Conservation (phyloP, 2,113 vertebrate species). For the Cynopterus brachyotis region DNA sequence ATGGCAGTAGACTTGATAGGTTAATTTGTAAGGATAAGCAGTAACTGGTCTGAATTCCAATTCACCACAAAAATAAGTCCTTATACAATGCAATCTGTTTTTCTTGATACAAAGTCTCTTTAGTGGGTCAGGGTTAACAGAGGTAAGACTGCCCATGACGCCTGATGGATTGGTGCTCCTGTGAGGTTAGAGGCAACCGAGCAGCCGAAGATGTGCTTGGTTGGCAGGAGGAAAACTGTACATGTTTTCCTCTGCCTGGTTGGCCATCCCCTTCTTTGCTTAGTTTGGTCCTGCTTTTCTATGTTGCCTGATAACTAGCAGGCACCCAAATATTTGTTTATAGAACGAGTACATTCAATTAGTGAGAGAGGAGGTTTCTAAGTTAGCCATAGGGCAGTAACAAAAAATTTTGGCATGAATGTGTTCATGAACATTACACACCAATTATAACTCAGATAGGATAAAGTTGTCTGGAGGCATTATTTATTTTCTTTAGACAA, state of each 20-base stretch:
- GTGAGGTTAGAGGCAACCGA: background rate
- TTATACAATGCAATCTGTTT: background rate
- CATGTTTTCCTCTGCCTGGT: background rate
- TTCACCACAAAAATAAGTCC: background rate
- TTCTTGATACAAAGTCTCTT: background rate
- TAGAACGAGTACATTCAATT: background rate
- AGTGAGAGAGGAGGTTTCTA: background rate
- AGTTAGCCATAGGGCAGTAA: background rate
- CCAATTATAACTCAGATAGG: background rate
- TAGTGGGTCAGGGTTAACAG: background rate
- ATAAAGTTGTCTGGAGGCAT: background rate
- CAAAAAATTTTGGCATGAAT: background rate
- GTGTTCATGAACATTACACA: background rate
- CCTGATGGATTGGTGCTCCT: background rate
- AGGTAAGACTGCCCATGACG: background rate
- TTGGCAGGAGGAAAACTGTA: background rate
- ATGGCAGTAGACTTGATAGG: background rate
- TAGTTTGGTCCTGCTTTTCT: background rate
- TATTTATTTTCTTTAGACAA: background rate
- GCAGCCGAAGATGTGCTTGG: background rate
- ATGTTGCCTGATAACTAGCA: background rate
- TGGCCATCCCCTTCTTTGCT: background rate
- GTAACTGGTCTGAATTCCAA: slow-evolving; percentile 16
- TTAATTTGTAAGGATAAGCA: slow-evolving; percentile 30
- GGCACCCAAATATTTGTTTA: background rate